Evolutionary conservation across 2,888 invertebrate species (phyloP).

Genomic region (Pyrochroa serraticornis): DNA sequence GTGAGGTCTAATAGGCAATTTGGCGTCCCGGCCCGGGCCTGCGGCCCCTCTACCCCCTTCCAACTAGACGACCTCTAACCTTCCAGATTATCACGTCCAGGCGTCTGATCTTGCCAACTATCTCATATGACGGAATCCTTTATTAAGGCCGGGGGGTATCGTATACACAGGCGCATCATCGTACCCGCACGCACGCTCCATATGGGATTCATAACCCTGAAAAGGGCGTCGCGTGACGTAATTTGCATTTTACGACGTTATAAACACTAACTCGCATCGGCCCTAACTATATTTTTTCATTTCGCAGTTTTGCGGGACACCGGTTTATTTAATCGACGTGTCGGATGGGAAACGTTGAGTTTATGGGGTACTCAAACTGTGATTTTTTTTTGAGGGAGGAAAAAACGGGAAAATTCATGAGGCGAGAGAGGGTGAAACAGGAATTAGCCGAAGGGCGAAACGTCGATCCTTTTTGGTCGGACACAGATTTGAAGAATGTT

Average conservation of each 20-base stretch:
- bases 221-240: slow-evolving; percentile 16
- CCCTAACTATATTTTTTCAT: slow-evolving; percentile 17
- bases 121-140: slow-evolving; percentile 17
- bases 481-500: no score
- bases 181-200: slow-evolving; percentile 4
- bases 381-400: no score
- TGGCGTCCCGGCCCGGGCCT: slow-evolving; percentile 11
- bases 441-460: no score
- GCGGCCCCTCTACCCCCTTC: slow-evolving; percentile 10
- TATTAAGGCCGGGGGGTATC: slow-evolving; percentile 10
- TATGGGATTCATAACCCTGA: slow-evolving; percentile 9
- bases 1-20: slow-evolving; percentile 20
- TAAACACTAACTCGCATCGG: slow-evolving; percentile 18
- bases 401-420: no score
- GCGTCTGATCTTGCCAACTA: slow-evolving; percentile 15
- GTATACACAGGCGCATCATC: no score
- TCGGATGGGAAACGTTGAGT: background rate
- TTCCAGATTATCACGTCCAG: slow-evolving; percentile 19
- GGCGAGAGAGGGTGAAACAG: no score
- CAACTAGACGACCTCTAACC: slow-evolving; percentile 12
- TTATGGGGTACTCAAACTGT: no score
- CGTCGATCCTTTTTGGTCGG: no score
- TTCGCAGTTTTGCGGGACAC: slow-evolving; percentile 12
- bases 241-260: slow-evolving; percentile 27
- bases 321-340: slow-evolving; percentile 22